Percentiles rank a stretch among this genome's conserved stretches.
These are phyloP conservation scores for Brachyalestes nurse DNA, from an alignment of 2,797 vertebrate species.

Conservation along the genomic window DNA sequence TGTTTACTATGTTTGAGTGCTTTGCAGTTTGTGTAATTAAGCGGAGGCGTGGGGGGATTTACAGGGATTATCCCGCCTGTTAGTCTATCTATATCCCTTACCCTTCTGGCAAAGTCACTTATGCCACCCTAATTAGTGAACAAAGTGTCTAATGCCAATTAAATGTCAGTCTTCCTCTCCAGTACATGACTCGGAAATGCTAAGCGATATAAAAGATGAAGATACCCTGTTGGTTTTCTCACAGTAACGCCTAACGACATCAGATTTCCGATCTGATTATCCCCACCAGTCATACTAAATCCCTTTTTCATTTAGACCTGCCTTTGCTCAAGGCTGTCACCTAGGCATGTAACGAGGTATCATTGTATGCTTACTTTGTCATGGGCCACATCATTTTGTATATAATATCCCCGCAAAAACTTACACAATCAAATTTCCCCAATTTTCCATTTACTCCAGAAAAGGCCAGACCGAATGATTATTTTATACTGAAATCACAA, in stretches of 20 bases:
- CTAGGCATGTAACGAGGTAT: too few species aligned
- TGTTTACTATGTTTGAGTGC: conserved; percentile 23
- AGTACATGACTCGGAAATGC: not conserved
- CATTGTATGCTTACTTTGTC: not conserved
- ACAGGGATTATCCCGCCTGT: conserved; percentile 59
- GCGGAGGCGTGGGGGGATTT: conserved; percentile 52
- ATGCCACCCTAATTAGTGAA: conserved; percentile 40
- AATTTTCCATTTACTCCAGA: too few species aligned
- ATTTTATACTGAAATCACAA: too few species aligned
- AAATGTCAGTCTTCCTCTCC: conserved; percentile 23
- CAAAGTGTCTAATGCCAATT: conserved; percentile 36
- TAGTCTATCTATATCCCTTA: conserved; percentile 52
- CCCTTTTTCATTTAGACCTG: not conserved
- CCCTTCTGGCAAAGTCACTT: conserved; percentile 41
- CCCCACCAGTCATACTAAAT: not conserved
- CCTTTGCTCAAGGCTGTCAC: not conserved
- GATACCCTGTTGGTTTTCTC: not conserved
- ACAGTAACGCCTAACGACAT: not conserved
- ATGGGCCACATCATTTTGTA: too few species aligned
- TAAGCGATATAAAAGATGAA: not conserved
- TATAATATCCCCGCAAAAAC: not conserved
- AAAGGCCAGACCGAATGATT: too few species aligned
- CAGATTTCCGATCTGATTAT: not conserved
- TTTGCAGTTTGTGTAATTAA: conserved; percentile 52
- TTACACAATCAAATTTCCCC: not conserved